phyloP scores from a whole-genome alignment of 2,113 vertebrate species.

The Aegotheles bennettii region DNA sequence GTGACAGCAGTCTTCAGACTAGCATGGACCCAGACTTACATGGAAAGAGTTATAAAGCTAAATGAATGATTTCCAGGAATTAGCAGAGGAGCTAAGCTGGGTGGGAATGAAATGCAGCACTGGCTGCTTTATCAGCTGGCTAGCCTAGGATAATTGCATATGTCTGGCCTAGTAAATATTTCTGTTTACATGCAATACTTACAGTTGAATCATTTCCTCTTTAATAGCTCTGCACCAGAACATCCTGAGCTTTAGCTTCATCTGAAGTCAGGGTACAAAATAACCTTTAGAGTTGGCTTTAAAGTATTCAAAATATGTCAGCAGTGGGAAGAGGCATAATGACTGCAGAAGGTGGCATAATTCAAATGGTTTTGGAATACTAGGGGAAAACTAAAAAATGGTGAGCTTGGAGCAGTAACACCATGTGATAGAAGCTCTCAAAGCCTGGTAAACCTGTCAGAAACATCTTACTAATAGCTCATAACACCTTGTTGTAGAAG shows the following conservation, averaged over 20 bases:
- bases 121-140: neutral
- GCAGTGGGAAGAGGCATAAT: neutral
- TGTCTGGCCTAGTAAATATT: neutral
- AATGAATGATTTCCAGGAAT: neutral
- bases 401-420: neutral
- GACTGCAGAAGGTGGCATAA: neutral
- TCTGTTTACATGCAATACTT: neutral
- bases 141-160: neutral
- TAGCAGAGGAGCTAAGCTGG: neutral
- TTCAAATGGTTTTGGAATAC: neutral
- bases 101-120: neutral
- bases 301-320: neutral
- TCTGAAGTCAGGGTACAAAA: neutral
- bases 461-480: constrained; percentile 18
- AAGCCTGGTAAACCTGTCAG: constrained; percentile 43
- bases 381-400: neutral
- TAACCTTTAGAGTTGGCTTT: neutral
- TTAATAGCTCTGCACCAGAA: neutral
- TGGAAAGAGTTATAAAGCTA: neutral
- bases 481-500: constrained; percentile 27
- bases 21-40: neutral
- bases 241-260: neutral
- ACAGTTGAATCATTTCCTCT: neutral
- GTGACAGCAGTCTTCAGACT: neutral
- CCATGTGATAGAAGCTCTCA: neutral